Conservation (phyloP, 64 coral and sea anemone species). For the Exaiptasia diaphana region DNA sequence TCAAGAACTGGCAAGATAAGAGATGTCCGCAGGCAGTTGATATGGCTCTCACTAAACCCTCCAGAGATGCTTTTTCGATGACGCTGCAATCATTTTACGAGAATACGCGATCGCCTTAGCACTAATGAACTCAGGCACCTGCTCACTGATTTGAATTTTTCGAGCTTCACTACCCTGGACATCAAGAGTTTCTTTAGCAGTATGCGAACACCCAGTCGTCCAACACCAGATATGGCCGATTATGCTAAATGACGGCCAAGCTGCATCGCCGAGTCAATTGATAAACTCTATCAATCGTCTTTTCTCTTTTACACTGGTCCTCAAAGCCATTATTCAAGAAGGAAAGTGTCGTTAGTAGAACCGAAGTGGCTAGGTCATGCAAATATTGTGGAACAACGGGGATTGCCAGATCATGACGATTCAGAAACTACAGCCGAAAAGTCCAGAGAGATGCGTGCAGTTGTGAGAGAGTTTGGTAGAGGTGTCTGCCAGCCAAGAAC, state of each 20-base stretch:
- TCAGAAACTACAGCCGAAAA: background rate
- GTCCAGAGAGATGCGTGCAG: background rate
- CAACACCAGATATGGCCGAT: slow-evolving; percentile 40
- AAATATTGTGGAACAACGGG: background rate
- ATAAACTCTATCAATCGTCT: slow-evolving; percentile 27
- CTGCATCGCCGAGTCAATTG: slow-evolving; percentile 18
- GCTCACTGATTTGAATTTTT: background rate
- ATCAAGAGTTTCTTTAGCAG: slow-evolving; percentile 36
- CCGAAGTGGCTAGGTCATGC: background rate
- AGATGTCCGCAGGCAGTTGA: slow-evolving; percentile 14
- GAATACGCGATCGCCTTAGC: background rate
- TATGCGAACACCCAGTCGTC: slow-evolving; percentile 25
- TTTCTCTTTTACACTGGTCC: slow-evolving; percentile 23
- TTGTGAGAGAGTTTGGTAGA: background rate
- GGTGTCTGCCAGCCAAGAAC: slow-evolving; percentile 31
- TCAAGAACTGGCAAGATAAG: background rate
- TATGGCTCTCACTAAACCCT: slow-evolving; percentile 30
- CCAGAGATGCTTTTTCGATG: slow-evolving; percentile 42
- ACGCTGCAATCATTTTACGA: background rate
- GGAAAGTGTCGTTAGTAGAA: background rate
- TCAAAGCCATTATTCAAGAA: slow-evolving; percentile 28
- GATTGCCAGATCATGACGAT: background rate
- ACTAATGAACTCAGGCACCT: slow-evolving; percentile 30
- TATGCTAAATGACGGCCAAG: slow-evolving; percentile 20
- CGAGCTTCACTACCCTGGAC: slow-evolving; percentile 39